Conservation (phyloP, 92 coral and sea anemone genomes). For the Bergia puertoricense region DNA sequence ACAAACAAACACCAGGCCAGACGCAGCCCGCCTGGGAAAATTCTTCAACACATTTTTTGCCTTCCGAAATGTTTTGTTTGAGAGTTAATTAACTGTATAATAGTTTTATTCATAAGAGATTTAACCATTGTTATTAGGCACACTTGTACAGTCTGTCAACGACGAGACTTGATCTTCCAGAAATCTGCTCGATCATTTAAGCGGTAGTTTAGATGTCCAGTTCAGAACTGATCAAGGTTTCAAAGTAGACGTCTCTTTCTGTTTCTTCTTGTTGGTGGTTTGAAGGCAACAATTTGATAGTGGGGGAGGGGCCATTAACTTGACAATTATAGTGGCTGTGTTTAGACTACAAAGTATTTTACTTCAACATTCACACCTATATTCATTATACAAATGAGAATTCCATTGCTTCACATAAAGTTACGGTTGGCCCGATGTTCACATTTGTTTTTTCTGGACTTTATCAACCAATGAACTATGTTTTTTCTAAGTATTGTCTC, state of each 20-base stretch:
- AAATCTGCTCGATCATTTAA: background rate
- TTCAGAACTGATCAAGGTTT: background rate
- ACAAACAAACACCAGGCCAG: background rate
- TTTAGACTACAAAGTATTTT: conserved; percentile 24
- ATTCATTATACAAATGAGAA: conserved; percentile 7
- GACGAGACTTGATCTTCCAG: background rate
- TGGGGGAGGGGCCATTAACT: background rate
- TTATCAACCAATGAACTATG: background rate
- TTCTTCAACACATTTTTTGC: conserved; percentile 25
- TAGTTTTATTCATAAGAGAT: conserved; percentile 34
- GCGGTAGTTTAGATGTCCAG: background rate
- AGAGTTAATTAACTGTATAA: conserved; percentile 38
- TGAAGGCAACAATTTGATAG: background rate
- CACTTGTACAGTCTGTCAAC: background rate
- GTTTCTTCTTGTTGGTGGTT: background rate
- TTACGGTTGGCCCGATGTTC: background rate
- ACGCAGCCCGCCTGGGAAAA: conserved; percentile 14
- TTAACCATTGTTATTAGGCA: background rate
- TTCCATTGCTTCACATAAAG: conserved; percentile 2
- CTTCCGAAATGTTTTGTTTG: conserved; percentile 36
- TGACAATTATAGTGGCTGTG: background rate
- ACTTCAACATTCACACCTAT: conserved; percentile 3
- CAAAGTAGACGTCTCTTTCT: background rate
- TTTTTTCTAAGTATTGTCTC: background rate
- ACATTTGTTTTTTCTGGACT: background rate